These are phyloP conservation scores for Premnoplex brunnescens DNA, from an alignment of 2,797 vertebrate genomes.

Conservation along the genomic window DNA sequence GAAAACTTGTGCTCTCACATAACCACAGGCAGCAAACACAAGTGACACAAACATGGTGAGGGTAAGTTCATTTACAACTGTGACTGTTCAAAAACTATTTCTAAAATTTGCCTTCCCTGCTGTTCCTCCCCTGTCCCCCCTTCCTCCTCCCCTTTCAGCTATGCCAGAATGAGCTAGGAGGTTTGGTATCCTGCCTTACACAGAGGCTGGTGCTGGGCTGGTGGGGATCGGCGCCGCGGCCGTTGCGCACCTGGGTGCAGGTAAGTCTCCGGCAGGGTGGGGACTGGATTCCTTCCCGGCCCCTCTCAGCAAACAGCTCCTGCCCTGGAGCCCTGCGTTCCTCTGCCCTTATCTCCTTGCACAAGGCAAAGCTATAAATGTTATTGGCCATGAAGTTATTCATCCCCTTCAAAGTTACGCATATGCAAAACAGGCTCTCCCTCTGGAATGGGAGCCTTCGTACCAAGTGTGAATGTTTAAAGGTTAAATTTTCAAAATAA, in stretches of 20 bases:
- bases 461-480: not conserved
- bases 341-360: slow-evolving; percentile 59
- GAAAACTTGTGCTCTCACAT: slow-evolving; percentile 53
- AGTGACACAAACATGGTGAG: slow-evolving; percentile 51
- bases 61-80: slow-evolving; percentile 54
- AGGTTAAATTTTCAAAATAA: not conserved
- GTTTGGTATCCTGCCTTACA: slow-evolving; percentile 3
- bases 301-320: slow-evolving; percentile 62
- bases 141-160: slow-evolving; percentile 18
- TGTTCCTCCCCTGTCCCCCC: not conserved
- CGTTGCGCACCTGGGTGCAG: slow-evolving; percentile 11
- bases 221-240: not conserved
- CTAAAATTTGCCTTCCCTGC: slow-evolving; percentile 53
- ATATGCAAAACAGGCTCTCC: slow-evolving; percentile 34
- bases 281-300: slow-evolving; percentile 60
- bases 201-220: not conserved
- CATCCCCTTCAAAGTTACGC: slow-evolving; percentile 40
- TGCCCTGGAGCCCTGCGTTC: slow-evolving; percentile 62
- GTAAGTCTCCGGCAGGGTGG: slow-evolving; percentile 46
- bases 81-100: slow-evolving; percentile 44
- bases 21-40: slow-evolving; percentile 22
- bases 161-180: not conserved
- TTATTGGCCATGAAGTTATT: slow-evolving; percentile 70
- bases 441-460: not conserved
- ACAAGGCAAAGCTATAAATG: slow-evolving; percentile 58